phyloP scores from a whole-genome alignment of 2,888 invertebrate species.

The Lepidochrysops patricia region DNA sequence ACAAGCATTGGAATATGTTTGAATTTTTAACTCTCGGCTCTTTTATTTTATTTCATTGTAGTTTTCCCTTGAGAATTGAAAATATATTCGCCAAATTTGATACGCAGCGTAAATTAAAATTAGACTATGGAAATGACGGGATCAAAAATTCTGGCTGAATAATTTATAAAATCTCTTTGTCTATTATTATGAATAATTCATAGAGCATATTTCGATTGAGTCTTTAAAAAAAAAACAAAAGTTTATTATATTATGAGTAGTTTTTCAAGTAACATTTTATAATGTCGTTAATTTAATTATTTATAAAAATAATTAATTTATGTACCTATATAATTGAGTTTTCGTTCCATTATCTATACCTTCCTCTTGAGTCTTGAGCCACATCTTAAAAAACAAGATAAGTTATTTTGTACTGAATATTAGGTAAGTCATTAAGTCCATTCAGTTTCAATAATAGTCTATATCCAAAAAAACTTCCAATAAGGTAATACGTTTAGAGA shows the following conservation, averaged over 20 bases:
- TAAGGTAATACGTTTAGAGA: slow-evolving; percentile 30
- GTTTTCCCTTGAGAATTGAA: neutral
- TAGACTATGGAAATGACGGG: neutral
- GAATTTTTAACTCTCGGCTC: slow-evolving; percentile 13
- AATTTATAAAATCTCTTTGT: neutral
- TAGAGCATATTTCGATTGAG: neutral
- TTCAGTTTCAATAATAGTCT: neutral
- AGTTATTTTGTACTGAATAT: neutral
- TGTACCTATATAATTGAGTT: no score
- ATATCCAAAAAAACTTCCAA: slow-evolving; percentile 28
- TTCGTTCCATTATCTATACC: no score
- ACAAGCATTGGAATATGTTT: slow-evolving; percentile 7
- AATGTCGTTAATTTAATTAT: no score
- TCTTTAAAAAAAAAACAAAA: neutral
- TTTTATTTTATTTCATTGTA: slow-evolving; percentile 4
- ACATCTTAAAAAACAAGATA: neutral
- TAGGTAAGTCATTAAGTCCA: neutral
- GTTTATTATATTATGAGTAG: neutral
- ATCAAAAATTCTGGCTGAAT: neutral
- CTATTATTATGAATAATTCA: neutral
- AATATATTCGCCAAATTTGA: neutral
- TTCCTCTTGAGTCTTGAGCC: no score
- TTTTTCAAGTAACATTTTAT: no score
- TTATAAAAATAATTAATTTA: no score
- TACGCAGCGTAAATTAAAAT: neutral